A percentile compares a stretch with the other conserved stretches of the same genome.
phyloP scores from a whole-genome alignment of 2,113 vertebrate genomes.

The Aegithalos caudatus region DNA sequence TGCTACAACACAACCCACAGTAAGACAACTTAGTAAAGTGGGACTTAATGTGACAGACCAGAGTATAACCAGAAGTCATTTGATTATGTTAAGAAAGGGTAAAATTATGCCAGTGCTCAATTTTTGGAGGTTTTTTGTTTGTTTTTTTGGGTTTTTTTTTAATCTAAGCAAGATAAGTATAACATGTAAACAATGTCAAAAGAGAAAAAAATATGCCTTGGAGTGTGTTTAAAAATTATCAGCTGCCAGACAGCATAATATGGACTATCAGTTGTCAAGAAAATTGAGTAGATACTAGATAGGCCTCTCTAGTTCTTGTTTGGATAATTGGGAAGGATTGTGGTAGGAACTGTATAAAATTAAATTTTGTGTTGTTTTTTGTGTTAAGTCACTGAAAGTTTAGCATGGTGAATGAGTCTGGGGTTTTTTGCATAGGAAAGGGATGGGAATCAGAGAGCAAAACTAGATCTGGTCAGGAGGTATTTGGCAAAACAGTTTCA shows the following conservation, averaged over 20 bases:
- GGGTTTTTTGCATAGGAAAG: not conserved
- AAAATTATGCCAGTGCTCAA: not conserved
- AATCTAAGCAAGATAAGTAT: not conserved
- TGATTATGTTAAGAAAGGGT: not conserved
- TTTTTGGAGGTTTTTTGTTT: too few species aligned
- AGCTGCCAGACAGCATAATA: not conserved
- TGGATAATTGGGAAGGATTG: not conserved
- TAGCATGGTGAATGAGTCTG: not conserved
- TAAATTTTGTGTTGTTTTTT: not conserved
- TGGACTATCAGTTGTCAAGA: not conserved
- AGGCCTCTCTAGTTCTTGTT: not conserved
- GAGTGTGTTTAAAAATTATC: not conserved
- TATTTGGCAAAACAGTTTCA: not conserved
- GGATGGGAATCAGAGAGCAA: not conserved
- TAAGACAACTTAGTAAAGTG: not conserved
- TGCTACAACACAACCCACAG: not conserved
- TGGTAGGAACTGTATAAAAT: not conserved
- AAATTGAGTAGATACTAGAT: not conserved
- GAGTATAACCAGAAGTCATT: not conserved
- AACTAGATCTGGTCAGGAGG: not conserved
- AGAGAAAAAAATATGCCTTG: not conserved
- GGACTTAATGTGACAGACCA: not conserved
- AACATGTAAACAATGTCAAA: not conserved
- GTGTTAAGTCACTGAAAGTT: not conserved
- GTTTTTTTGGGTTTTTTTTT: too few species aligned